phyloP scores from a whole-genome alignment of 2,113 vertebrate species.

The Butastur rufipennis region DNA sequence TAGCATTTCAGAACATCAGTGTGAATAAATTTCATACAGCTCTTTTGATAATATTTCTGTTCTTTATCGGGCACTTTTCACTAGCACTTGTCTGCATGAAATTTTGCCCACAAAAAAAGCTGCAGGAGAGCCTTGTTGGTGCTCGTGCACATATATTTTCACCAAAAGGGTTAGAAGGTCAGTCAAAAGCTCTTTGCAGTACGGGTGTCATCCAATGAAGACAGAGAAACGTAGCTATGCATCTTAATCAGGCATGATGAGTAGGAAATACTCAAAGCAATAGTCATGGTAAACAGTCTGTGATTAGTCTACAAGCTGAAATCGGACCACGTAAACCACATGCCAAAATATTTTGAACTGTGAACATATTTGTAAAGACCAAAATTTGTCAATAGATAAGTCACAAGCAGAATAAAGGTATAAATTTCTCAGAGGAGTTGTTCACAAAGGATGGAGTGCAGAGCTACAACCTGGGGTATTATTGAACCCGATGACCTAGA shows the following conservation, averaged over 20 bases:
- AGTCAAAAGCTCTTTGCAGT: background rate
- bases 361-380: background rate
- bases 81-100: background rate
- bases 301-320: background rate
- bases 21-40: background rate
- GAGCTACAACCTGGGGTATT: background rate
- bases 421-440: background rate
- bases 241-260: conserved; percentile 38
- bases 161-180: conserved; percentile 34
- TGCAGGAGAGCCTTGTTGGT: background rate
- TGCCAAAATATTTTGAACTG: background rate
- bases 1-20: background rate
- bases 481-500: conserved; percentile 10
- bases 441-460: background rate
- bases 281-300: conserved; percentile 2
- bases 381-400: background rate
- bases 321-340: background rate
- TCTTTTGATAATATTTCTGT: background rate
- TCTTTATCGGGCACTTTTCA: background rate
- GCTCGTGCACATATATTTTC: conserved; percentile 21
- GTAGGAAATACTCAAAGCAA: conserved; percentile 34
- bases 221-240: conserved; percentile 26
- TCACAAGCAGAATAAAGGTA: background rate
- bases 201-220: conserved; percentile 34
- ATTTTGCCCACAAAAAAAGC: background rate